Percentiles rank a stretch among this genome's conserved stretches.
These are phyloP conservation scores for Andrena dorsata DNA, from an alignment of 2,888 invertebrate genomes.

Conservation along the genomic window DNA sequence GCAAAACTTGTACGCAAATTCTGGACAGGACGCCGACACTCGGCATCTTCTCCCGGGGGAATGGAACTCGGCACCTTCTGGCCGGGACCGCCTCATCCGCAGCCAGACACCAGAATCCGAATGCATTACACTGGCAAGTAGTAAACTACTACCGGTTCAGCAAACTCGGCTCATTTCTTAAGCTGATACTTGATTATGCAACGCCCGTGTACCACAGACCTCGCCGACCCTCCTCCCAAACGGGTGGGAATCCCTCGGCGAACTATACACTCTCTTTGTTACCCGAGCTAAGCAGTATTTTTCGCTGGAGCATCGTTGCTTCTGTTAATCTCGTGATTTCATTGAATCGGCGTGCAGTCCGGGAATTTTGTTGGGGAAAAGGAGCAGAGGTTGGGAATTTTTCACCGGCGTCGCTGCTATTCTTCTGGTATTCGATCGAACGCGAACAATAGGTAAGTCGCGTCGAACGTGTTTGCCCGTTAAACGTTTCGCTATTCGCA, in stretches of 20 bases:
- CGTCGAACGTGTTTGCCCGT: constrained; percentile 31
- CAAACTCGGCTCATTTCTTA: constrained; percentile 65
- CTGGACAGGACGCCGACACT: constrained; percentile 45
- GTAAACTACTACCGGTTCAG: constrained; percentile 55
- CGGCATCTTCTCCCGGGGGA: constrained; percentile 34
- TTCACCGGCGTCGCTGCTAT: no score
- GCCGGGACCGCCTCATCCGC: constrained; percentile 28
- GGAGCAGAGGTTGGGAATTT: no score
- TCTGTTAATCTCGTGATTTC: constrained; percentile 32
- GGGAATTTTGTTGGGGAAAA: constrained; percentile 7
- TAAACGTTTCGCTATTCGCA: constrained; percentile 6
- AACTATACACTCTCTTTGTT: constrained; percentile 1
- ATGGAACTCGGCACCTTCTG: constrained; percentile 39
- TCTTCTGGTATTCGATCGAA: no score
- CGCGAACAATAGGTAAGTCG: not conserved
- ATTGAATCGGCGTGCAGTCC: constrained; percentile 15
- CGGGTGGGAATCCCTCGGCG: constrained; percentile 18
- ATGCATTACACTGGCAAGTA: constrained; percentile 58
- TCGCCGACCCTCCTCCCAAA: not conserved
- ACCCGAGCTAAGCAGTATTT: constrained; percentile 10
- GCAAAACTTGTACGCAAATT: constrained; percentile 56
- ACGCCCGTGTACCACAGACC: constrained; percentile 19
- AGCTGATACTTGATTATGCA: constrained; percentile 55
- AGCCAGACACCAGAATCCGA: constrained; percentile 52
- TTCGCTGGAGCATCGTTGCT: constrained; percentile 1